Evolutionary conservation across 2,888 invertebrate species (phyloP).

Genomic region (Hipparchia sbordonii): DNA sequence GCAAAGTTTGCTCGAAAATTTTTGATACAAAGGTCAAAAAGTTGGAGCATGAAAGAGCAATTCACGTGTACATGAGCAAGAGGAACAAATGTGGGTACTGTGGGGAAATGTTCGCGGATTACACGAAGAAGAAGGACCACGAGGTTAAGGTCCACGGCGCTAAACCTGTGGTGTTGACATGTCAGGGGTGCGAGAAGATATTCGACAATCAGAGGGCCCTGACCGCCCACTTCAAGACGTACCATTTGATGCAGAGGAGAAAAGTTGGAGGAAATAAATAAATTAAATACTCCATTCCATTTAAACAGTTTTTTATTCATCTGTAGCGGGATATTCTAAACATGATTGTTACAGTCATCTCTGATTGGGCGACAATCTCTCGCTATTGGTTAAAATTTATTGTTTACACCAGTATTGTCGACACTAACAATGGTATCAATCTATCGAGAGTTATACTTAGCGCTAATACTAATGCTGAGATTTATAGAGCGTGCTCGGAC

Average conservation of each 20-base stretch:
- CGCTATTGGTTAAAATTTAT: too few species aligned
- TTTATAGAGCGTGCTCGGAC: too few species aligned
- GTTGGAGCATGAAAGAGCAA: constrained; percentile 66
- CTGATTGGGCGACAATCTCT: too few species aligned
- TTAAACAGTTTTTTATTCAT: background rate
- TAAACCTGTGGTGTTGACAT: constrained; percentile 63
- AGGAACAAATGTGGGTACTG: constrained; percentile 58
- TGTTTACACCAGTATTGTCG: too few species aligned
- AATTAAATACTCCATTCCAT: background rate
- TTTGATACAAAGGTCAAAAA: constrained; percentile 69
- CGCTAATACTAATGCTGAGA: too few species aligned
- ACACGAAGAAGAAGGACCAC: constrained; percentile 65
- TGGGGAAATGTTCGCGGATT: constrained; percentile 62
- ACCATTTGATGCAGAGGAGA: constrained; percentile 57
- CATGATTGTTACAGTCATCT: too few species aligned
- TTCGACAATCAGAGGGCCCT: constrained; percentile 76
- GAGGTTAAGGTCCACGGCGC: constrained; percentile 64
- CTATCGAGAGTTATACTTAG: too few species aligned
- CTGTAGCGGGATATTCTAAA: too few species aligned
- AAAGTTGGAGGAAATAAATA: constrained; percentile 24
- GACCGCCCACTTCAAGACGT: constrained; percentile 68
- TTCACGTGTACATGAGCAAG: constrained; percentile 55
- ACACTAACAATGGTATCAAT: too few species aligned
- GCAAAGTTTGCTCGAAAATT: constrained; percentile 66
- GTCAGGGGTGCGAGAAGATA: constrained; percentile 71